phyloP scores from a whole-genome alignment of 2,113 vertebrate species.

The Aptenodytes forsteri region DNA sequence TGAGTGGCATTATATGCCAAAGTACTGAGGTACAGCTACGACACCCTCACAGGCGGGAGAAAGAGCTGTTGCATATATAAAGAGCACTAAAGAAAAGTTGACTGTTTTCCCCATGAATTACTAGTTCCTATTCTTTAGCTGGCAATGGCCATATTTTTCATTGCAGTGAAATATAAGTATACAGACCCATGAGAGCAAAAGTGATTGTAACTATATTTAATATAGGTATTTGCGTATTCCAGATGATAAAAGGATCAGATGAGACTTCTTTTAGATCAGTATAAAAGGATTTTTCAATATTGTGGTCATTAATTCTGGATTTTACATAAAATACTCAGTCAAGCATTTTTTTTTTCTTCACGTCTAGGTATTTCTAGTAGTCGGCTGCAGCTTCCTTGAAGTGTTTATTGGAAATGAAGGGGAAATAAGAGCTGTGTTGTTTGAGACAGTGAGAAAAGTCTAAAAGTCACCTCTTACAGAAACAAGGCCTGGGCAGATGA shows the following conservation, averaged over 20 bases:
- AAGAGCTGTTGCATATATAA: constrained; percentile 6
- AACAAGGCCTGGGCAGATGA: not conserved
- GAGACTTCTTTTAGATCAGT: not conserved
- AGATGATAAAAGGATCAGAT: constrained; percentile 13
- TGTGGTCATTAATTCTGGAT: not conserved
- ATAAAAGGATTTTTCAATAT: not conserved
- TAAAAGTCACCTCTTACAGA: not conserved
- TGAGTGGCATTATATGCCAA: constrained; percentile 68
- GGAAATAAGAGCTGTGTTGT: not conserved
- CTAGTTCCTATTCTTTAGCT: constrained; percentile 22
- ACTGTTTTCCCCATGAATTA: constrained; percentile 22
- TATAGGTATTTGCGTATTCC: constrained; percentile 23
- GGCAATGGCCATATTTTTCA: not conserved
- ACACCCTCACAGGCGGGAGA: constrained; percentile 10
- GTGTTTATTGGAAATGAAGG: not conserved
- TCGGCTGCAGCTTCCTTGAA: not conserved
- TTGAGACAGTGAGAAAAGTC: not conserved
- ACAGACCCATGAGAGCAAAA: constrained; percentile 4
- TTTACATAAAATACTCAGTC: not conserved
- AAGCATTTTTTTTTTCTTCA: constrained; percentile 6
- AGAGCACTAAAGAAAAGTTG: not conserved
- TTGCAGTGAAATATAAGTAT: constrained; percentile 48
- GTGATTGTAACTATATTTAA: constrained; percentile 37
- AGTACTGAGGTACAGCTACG: constrained; percentile 50
- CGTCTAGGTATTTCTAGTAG: not conserved